phyloP scores from a whole-genome alignment of 2,888 invertebrate genomes.

The Drosophila niveifrons region DNA sequence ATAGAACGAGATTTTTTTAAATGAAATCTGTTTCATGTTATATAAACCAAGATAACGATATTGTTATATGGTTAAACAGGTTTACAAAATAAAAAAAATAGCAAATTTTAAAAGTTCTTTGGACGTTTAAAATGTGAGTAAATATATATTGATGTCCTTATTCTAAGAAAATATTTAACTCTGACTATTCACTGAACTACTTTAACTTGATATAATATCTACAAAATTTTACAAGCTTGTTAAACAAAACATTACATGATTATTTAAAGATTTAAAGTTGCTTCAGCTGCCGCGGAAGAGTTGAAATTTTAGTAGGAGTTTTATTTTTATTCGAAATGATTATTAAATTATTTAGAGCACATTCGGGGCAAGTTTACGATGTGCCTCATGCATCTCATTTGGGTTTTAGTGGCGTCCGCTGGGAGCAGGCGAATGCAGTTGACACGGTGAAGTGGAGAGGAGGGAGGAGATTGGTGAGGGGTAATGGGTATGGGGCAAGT shows the following conservation, averaged over 20 bases:
- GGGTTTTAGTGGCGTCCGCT: slow-evolving; percentile 58
- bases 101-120: too few species aligned
- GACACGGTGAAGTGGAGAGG: background rate
- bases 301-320: slow-evolving; percentile 27
- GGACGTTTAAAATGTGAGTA: too few species aligned
- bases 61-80: too few species aligned
- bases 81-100: too few species aligned
- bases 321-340: slow-evolving; percentile 46
- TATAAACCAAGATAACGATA: too few species aligned
- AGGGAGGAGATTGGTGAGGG: background rate
- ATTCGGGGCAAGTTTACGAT: slow-evolving; percentile 66
- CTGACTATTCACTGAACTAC: too few species aligned
- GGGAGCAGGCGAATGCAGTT: slow-evolving; percentile 54
- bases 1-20: too few species aligned
- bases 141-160: too few species aligned
- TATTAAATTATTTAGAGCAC: slow-evolving; percentile 63
- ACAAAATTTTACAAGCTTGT: background rate
- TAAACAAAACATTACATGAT: too few species aligned
- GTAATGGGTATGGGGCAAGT: background rate
- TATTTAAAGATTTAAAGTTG: slow-evolving; percentile 1
- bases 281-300: background rate
- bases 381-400: slow-evolving; percentile 74
- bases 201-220: too few species aligned
- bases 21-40: too few species aligned
- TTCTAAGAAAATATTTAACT: too few species aligned